Evolutionary conservation across 1,140 invertebrate genomes (phyloP), one percentile per base, ranked within the genome.

Genomic region (Elysia chlorotica): DNA sequence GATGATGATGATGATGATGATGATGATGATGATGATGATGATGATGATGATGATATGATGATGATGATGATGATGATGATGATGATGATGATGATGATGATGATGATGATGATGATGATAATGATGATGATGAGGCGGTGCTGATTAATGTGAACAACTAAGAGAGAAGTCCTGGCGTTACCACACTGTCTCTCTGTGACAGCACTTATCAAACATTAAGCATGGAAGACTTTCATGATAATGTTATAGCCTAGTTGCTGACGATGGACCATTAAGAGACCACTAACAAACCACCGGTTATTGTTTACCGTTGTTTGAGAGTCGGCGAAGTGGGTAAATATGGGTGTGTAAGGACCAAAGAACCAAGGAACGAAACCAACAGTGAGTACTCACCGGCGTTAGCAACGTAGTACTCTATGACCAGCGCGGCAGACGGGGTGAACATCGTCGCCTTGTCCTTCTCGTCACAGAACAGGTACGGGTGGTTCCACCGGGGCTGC

Each of bases 391-490:
- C 53, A 83, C 82, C 79, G 65, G 57, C 31, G 67, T 76, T 80
- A 17, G 79, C 78, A 23, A 75, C 73, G 53, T 83, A 82, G 70
- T 81, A 83, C 59, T 83, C 82, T 37, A 83, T 62, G 28, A 83
- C 79, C 28, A 83, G 74, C 3, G 82, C 82, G 28, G 82, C 82
- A 56, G 73, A 71, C 14, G 82, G 79, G 23, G 82, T 83, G 70
- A 83, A 84, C 69, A 84, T 69, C 0, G 83, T 84, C 28, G 81
- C 83, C 36, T 80, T 82, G 41, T 84, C 83, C 30, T 80, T 77
- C 25, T 76, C 74, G 25, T 83, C 78, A 76, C 76, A 78, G 71
- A 84, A 84, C 59, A 84, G 70, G 61, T 74, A 84, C 14, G 80
- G 81, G 68, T 84, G 83, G 59, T 83, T 79, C 83, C 83, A 84